A percentile compares a stretch with the other conserved stretches of the same genome.
Evolutionary conservation across 2,113 vertebrate genomes (phyloP).

Genomic region (Pangasianodon gigas): DNA sequence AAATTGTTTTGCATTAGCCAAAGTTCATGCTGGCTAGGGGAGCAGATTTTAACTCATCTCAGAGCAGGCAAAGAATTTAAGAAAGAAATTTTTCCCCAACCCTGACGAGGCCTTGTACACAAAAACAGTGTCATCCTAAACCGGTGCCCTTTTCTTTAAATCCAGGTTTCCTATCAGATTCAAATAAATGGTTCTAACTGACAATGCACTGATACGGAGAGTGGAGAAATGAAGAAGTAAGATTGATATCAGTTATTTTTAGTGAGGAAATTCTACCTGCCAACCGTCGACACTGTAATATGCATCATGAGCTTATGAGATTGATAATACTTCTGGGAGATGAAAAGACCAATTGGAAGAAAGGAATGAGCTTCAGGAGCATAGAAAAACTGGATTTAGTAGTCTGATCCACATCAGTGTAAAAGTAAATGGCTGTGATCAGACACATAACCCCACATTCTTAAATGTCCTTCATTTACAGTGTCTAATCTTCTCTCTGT

Average conservation of each 20-base stretch:
- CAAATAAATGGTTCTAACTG: slow-evolving; percentile 11
- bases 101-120: neutral
- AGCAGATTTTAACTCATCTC: neutral
- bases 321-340: slow-evolving; percentile 29
- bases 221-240: slow-evolving; percentile 25
- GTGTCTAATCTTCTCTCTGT: neutral
- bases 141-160: slow-evolving; percentile 16
- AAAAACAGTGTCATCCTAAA: slow-evolving; percentile 12
- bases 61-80: neutral
- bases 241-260: slow-evolving; percentile 32
- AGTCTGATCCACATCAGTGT: neutral
- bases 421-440: neutral
- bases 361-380: neutral
- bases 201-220: slow-evolving; percentile 25
- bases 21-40: neutral
- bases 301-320: slow-evolving; percentile 8
- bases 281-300: slow-evolving; percentile 24
- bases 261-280: slow-evolving; percentile 42
- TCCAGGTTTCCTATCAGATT: slow-evolving; percentile 16
- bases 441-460: neutral
- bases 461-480: neutral
- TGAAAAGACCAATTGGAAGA: neutral
- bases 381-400: neutral
- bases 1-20: neutral
- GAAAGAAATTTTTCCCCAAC: neutral